Conservation (phyloP, 2,888 invertebrate species). For the Acronicta leporina region DNA sequence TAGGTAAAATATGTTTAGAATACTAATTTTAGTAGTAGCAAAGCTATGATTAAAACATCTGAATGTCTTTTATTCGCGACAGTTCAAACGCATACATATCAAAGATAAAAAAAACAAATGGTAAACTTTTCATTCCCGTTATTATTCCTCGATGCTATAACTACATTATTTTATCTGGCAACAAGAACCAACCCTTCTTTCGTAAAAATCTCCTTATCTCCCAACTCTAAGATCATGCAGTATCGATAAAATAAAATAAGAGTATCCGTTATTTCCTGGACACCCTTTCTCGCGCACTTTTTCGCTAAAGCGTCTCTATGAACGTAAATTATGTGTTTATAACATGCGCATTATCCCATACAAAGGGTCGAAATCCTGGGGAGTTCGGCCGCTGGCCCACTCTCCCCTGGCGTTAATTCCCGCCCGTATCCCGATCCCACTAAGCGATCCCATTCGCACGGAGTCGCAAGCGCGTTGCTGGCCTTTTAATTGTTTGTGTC, state of each 20-base stretch:
- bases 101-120: not conserved
- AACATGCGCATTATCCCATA: slow-evolving; percentile 56
- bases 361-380: slow-evolving; percentile 55
- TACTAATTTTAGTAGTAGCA: too few relatives aligned
- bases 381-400: slow-evolving; percentile 33
- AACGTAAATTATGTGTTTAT: slow-evolving; percentile 60
- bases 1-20: too few relatives aligned
- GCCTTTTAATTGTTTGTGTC: too few relatives aligned
- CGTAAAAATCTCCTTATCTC: slow-evolving; percentile 24
- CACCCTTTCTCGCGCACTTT: slow-evolving; percentile 45
- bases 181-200: slow-evolving; percentile 22
- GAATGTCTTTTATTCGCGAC: too few relatives aligned
- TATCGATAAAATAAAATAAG: slow-evolving; percentile 49
- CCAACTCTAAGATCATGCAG: slow-evolving; percentile 40
- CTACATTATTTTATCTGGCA: slow-evolving; percentile 29
- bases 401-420: slow-evolving; percentile 55
- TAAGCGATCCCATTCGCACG: too few relatives aligned
- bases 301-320: slow-evolving; percentile 21
- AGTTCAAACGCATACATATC: too few relatives aligned
- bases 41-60: too few relatives aligned
- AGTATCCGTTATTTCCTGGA: slow-evolving; percentile 33
- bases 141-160: too few relatives aligned
- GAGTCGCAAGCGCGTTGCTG: too few relatives aligned
- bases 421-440: too few relatives aligned
- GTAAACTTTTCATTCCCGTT: not conserved